Evolutionary conservation across 2,888 invertebrate species (phyloP).

Genomic region (Hypena proboscidalis): DNA sequence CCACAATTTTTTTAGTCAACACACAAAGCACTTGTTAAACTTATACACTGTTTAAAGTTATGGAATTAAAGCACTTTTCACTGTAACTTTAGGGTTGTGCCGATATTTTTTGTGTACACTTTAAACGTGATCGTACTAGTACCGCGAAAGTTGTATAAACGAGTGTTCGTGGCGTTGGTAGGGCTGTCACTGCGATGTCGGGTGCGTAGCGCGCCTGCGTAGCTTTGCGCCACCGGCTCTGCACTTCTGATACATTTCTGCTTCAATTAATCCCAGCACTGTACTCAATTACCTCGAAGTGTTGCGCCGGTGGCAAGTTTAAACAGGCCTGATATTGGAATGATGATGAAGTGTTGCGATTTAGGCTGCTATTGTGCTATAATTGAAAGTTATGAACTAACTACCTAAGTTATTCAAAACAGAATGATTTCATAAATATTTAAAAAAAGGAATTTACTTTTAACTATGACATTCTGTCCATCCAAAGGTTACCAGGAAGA

Average conservation of each 20-base stretch:
- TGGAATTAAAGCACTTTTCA: slow-evolving; percentile 35
- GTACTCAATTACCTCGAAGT: slow-evolving; percentile 77
- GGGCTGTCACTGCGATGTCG: slow-evolving; percentile 72
- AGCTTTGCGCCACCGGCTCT: slow-evolving; percentile 71
- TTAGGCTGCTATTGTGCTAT: slow-evolving; percentile 10
- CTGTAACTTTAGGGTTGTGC: slow-evolving; percentile 43
- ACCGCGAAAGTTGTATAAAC: slow-evolving; percentile 47
- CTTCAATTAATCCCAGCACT: slow-evolving; percentile 80
- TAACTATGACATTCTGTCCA: too few species aligned
- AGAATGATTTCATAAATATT: too few species aligned
- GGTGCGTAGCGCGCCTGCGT: slow-evolving; percentile 77
- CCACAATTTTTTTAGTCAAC: slow-evolving; percentile 48
- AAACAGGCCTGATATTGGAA: slow-evolving; percentile 45
- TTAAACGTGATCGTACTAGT: slow-evolving; percentile 39
- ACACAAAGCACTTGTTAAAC: slow-evolving; percentile 50
- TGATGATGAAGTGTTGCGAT: slow-evolving; percentile 30
- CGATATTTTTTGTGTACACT: slow-evolving; percentile 31
- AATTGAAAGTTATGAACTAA: background rate
- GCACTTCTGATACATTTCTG: slow-evolving; percentile 82
- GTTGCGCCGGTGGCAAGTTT: slow-evolving; percentile 47
- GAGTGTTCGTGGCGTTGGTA: slow-evolving; percentile 65
- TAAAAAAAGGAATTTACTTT: too few species aligned
- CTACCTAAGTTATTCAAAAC: too few species aligned
- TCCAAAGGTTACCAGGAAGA: too few species aligned
- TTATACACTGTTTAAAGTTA: slow-evolving; percentile 44